Conservation (phyloP, 2,113 vertebrate genomes). For the Chaetura pelagica region DNA sequence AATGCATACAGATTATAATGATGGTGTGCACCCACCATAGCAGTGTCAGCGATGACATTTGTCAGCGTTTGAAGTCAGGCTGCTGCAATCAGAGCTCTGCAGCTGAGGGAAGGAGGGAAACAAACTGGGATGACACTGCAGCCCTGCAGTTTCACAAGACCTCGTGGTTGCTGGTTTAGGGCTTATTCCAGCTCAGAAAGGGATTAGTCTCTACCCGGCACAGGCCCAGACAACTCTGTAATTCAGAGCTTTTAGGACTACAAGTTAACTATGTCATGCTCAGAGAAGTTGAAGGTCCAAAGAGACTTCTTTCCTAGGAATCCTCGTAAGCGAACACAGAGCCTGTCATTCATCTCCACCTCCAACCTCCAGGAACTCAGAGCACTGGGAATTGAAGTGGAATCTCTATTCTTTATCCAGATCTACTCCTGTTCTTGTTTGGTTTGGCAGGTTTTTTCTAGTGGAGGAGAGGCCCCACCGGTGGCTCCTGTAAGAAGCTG, state of each 20-base stretch:
- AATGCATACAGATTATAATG: conserved; percentile 54
- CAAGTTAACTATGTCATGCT: neutral
- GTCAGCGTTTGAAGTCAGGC: neutral
- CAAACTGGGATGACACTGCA: neutral
- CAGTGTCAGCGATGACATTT: conserved; percentile 45
- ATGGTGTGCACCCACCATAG: conserved; percentile 22
- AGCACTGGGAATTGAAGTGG: neutral
- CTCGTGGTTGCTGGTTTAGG: neutral
- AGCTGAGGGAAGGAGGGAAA: neutral
- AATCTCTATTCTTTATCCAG: neutral
- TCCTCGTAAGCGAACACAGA: neutral
- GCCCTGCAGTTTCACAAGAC: neutral
- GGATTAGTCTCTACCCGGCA: neutral
- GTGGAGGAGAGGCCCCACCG: no score
- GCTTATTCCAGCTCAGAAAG: neutral
- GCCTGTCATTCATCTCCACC: neutral
- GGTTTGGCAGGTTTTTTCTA: no score
- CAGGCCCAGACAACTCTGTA: neutral
- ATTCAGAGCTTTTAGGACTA: neutral
- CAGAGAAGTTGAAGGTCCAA: neutral
- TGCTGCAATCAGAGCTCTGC: conserved; percentile 6
- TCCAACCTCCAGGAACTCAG: neutral
- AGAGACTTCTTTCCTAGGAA: neutral
- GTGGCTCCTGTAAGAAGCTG: no score
- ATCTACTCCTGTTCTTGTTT: no score